Evolutionary conservation across 2,113 vertebrate species (phyloP).

Genomic region (Eulemur macaco): DNA sequence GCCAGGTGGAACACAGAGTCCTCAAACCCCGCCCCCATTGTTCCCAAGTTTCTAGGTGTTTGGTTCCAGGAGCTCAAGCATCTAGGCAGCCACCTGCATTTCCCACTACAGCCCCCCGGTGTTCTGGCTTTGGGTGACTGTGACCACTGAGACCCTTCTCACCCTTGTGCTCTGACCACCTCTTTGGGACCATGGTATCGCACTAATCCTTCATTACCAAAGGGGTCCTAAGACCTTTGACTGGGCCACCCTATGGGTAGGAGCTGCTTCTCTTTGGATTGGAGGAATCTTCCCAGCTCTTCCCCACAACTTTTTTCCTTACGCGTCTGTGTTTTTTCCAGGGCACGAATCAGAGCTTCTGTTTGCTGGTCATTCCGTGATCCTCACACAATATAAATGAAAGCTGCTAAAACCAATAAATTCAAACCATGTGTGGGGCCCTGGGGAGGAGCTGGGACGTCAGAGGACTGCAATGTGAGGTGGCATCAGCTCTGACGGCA

Average conservation of each 20-base stretch:
- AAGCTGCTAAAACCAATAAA: conserved; percentile 85
- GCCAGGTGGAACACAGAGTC: neutral
- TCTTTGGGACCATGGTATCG: neutral
- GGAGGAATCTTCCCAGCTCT: neutral
- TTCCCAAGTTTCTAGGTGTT: neutral
- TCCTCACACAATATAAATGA: conserved; percentile 82
- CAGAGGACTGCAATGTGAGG: conserved; percentile 60
- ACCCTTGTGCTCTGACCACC: neutral
- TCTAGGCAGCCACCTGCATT: neutral
- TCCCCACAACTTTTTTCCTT: neutral
- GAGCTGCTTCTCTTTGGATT: neutral
- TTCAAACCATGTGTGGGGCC: conserved; percentile 82
- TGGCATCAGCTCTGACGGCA: conserved; percentile 67
- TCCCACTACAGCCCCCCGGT: neutral
- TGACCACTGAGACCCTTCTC: neutral
- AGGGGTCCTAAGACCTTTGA: neutral
- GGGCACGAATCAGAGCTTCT: conserved; percentile 75
- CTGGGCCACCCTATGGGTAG: neutral
- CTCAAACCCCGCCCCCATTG: neutral
- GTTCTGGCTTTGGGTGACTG: neutral
- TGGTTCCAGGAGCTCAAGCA: neutral
- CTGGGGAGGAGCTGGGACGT: conserved; percentile 57
- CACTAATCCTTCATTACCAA: neutral
- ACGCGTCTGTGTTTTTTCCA: conserved; percentile 71
- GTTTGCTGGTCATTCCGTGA: conserved; percentile 73